Base-by-base conservation (phyloP, 2,888 invertebrate genomes). In the Fragum sueziense region DNA sequence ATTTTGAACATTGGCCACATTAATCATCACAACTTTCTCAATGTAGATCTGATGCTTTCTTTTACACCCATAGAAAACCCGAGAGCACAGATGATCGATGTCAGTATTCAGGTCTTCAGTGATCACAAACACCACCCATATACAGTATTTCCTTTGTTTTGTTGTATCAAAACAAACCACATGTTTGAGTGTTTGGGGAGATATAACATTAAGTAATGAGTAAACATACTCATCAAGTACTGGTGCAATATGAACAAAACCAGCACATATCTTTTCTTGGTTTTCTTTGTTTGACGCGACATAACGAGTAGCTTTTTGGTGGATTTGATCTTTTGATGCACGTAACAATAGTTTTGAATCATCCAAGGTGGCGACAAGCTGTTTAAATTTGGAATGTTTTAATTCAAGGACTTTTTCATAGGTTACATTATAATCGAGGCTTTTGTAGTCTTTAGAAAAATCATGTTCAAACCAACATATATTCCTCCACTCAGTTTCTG, bases 391-490 rank as follows among this genome's bases (percentile, higher is more conserved):
- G 14, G 59, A 27, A 41, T 34, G 61, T 27, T 59, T 71, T 2
- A 71, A 29, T 25, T 33, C 9, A 6, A 71, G 3, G 9, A 37
- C 20, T 1, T 71, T 27, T 41, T 71, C 71, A 41, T 71, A 61
- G 20, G 59, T 20, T 11, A 59, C 14, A 7, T 71, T 61, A n/a
- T 61, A 14, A 4, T 25, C 41, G 2, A 57, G 29, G 7, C 9
- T 11, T 11, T 41, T 41, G 41, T 57, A n/a, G 14, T 7, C 22
- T 27, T 71, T 71, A 2, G 59, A 59, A 29, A 61, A 37, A 41
- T 59, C 25, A 17, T 71, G 33, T 57, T 71, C 71, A 61, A 61
- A 71, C 71, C 71, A 71, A 37, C 71, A 71, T 20, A 71, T 71
- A 0, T n/a, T 37, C 27, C 37, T 71, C 71, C 71, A 71, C 41